phyloP scores from a whole-genome alignment of 2,113 vertebrate genomes.

The Anguilla japonica region DNA sequence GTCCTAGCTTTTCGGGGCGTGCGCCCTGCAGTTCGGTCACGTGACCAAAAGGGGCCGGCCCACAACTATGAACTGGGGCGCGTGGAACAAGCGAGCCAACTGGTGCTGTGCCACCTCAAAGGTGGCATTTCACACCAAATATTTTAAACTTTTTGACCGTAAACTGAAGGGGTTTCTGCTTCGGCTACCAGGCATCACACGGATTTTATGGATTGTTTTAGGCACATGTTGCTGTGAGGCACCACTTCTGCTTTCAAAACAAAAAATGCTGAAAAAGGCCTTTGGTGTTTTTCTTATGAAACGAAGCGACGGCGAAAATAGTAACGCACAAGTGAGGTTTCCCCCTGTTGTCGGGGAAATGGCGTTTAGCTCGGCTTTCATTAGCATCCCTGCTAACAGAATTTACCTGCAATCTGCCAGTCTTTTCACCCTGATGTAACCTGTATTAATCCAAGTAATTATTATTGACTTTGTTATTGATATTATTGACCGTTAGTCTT shows the following conservation, averaged over 20 bases:
- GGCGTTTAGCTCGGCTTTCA: too few relatives aligned
- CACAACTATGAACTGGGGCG: not conserved
- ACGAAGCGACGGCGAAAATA: not conserved
- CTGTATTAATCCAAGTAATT: too few relatives aligned
- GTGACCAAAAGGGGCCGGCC: not conserved
- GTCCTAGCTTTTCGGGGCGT: not conserved
- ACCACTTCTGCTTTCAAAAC: not conserved
- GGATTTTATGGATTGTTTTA: not conserved
- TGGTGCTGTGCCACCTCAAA: not conserved
- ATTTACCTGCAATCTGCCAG: too few relatives aligned
- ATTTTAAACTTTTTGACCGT: not conserved
- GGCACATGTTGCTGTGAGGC: not conserved
- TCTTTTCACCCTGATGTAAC: too few relatives aligned
- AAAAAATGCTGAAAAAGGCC: not conserved
- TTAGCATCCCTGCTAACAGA: too few relatives aligned
- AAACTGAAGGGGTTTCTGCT: not conserved
- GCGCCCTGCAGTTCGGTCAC: not conserved
- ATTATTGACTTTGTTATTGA: too few relatives aligned
- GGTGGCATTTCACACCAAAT: not conserved
- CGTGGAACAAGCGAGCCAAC: not conserved
- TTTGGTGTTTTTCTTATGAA: not conserved
- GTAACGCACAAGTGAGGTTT: not conserved
- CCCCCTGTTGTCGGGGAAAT: not conserved
- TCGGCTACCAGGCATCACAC: not conserved
- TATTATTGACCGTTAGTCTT: too few relatives aligned